A percentile compares a stretch with the other conserved stretches of the same genome.
phyloP scores from a whole-genome alignment of 2,888 invertebrate genomes.

The Shargacucullia verbasci region DNA sequence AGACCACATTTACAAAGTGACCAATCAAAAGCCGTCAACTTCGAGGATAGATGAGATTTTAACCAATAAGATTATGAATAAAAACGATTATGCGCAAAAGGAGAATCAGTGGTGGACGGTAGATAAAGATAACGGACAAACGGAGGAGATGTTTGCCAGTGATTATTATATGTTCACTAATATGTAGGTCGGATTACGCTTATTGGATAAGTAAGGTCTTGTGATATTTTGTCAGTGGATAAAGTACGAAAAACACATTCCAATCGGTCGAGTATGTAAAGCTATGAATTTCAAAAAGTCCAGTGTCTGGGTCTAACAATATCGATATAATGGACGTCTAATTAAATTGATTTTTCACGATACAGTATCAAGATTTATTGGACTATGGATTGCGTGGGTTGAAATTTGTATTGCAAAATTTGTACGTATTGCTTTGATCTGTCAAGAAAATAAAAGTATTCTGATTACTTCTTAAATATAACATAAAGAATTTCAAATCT shows the following conservation, averaged over 20 bases:
- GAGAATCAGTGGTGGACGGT: constrained; percentile 82
- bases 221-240: constrained; percentile 40
- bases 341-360: no score
- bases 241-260: no score
- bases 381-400: no score
- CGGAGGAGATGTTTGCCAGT: constrained; percentile 71
- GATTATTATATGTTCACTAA: constrained; percentile 80
- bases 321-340: no score
- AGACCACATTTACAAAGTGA: constrained; percentile 87
- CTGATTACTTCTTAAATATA: no score
- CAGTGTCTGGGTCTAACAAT: no score
- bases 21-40: constrained; percentile 86
- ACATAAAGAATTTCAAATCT: neutral
- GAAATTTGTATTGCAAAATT: no score
- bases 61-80: constrained; percentile 81
- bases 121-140: constrained; percentile 73
- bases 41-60: constrained; percentile 84
- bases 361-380: no score
- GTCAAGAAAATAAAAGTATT: no score
- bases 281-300: no score
- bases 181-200: constrained; percentile 58
- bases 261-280: no score
- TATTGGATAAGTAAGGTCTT: constrained; percentile 36
- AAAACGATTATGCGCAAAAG: constrained; percentile 63
- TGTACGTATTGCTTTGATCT: no score